Base-by-base conservation (phyloP, 1,140 invertebrate species). In the Ips nitidus region DNA sequence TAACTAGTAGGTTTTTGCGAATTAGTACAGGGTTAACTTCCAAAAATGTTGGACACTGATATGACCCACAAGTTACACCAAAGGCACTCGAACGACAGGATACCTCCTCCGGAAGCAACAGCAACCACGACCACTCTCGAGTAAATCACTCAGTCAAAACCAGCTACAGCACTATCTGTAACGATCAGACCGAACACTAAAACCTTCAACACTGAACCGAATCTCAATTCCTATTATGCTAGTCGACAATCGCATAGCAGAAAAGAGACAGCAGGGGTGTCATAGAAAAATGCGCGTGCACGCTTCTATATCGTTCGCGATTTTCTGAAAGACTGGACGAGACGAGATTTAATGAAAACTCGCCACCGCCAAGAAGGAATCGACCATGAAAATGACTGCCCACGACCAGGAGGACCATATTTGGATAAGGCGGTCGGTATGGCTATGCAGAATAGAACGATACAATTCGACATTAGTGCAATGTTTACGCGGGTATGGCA, bases 201-300 rank as follows among this genome's bases (percentile, higher is more conserved):
- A 60, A 40, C 43, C 42, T 47, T 58, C 45, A 52, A 6, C 45
- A 47, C 22, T 22, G 22, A 47, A 59, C 47, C 37, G 22, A 64
- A 66, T 66, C 69, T 71, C 69, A 71, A 71, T 66, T 71, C 56
- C 69, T 71, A 71, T 71, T 71, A 71, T 71, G 69, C 60, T 36
- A 38, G 47, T 71, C 58, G 57, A 61, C 40, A 36, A 55, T 53
- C 41, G 39, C 69, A 71, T 66, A 71, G 69, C 69, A 66, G 69
- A 66, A 71, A 71, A 56, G 69, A 71, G 69, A 71, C 47, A 37
- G 3, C 60, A 22, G 43, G 37, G 22, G 50, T 39, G 41, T 8
- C 22, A 8, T 52, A 2, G 40, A 63, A 63, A 38, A 55, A 41
- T 2, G 53, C 53, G 42, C 66, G 56, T 56, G 60, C 58, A 69